phyloP scores from a whole-genome alignment of 2,888 invertebrate species.

The Protophormia terraenovae region DNA sequence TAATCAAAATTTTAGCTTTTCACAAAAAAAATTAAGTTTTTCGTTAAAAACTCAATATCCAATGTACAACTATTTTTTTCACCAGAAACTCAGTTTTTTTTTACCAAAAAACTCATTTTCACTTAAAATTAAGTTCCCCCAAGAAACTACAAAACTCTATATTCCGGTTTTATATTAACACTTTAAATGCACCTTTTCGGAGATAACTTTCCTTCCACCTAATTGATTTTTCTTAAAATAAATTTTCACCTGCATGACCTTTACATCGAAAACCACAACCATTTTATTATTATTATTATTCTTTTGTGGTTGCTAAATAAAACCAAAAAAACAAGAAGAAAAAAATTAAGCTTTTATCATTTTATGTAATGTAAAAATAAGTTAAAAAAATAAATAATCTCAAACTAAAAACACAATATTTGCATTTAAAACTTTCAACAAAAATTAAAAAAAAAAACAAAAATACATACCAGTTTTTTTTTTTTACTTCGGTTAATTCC shows the following conservation, averaged over 20 bases:
- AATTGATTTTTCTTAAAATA: neutral
- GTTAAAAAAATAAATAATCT: neutral
- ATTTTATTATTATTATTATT: conserved; percentile 38
- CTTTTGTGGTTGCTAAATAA: conserved; percentile 39
- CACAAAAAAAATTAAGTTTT: no score
- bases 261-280: conserved; percentile 27
- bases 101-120: no score
- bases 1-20: no score
- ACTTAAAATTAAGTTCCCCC: no score
- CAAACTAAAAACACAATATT: conserved; percentile 10
- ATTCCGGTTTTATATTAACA: no score
- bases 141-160: no score
- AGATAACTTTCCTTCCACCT: neutral
- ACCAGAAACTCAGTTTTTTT: no score
- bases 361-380: neutral
- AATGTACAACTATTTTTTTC: no score
- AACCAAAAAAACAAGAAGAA: neutral
- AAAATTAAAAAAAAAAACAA: neutral
- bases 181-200: neutral
- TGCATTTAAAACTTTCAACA: neutral
- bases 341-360: neutral
- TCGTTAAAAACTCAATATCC: no score
- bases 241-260: conserved; percentile 43
- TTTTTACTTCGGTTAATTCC: conserved; percentile 16
- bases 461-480: conserved; percentile 1